A percentile compares a stretch with the other conserved stretches of the same genome.
phyloP scores from a whole-genome alignment of 1,140 invertebrate species.

The Babylonia areolata region DNA sequence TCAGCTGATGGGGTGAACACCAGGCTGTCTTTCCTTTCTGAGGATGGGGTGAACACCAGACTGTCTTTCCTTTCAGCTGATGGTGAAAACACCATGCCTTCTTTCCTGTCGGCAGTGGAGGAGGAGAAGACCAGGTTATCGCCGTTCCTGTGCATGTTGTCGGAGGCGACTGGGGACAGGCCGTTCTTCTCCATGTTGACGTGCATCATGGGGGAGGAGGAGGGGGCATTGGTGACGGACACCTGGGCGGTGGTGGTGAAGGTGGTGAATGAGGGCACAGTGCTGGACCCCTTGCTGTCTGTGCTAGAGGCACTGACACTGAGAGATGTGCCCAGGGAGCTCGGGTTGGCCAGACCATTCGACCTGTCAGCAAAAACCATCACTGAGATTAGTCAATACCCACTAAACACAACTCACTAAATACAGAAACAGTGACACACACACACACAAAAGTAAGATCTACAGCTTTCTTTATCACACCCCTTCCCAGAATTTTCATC shows the following conservation, averaged over 20 bases:
- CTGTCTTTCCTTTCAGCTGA: background rate
- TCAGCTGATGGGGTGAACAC: background rate
- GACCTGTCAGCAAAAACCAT: background rate
- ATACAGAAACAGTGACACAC: no score
- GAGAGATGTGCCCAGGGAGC: slow-evolving; percentile 1
- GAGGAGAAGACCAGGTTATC: background rate
- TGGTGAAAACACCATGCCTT: background rate
- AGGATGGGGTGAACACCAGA: background rate
- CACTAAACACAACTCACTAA: no score
- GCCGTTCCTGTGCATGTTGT: slow-evolving; percentile 18
- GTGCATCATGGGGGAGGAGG: background rate
- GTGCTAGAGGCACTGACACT: background rate
- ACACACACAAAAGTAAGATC: no score
- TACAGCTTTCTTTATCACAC: no score
- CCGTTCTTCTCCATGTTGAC: slow-evolving; percentile 1
- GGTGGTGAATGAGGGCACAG: slow-evolving; percentile 15
- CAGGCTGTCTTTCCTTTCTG: background rate
- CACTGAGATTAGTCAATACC: no score
- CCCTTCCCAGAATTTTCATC: no score
- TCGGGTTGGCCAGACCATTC: slow-evolving; percentile 4
- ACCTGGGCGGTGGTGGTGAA: slow-evolving; percentile 35
- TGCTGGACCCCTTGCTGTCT: background rate
- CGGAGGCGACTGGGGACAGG: background rate
- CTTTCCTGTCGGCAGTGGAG: background rate
- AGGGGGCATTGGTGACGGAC: background rate